Conservation (phyloP, 2,888 invertebrate genomes). For the Acanthococcus lagerstroemiae region DNA sequence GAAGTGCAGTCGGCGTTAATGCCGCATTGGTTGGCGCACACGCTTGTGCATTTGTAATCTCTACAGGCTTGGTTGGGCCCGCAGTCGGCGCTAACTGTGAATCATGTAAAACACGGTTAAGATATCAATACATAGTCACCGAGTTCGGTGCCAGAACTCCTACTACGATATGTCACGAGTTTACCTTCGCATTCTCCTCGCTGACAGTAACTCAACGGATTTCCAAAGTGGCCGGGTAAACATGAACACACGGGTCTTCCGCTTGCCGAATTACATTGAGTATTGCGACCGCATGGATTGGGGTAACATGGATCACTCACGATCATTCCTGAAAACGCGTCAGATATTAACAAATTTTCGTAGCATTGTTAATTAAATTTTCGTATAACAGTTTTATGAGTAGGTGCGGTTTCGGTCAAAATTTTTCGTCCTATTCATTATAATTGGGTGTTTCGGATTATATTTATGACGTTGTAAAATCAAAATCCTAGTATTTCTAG, state of each 20-base stretch:
- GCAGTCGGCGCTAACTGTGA: constrained; percentile 63
- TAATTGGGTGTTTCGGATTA: no score
- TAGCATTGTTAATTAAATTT: no score
- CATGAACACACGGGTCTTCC: constrained; percentile 81
- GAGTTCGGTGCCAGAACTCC: no score
- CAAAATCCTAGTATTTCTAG: no score
- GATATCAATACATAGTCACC: not conserved
- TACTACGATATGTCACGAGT: not conserved
- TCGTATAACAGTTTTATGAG: no score
- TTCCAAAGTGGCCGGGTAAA: constrained; percentile 66
- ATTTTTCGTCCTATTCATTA: no score
- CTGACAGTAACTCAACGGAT: constrained; percentile 62
- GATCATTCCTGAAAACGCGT: constrained; percentile 16
- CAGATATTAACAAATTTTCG: no score
- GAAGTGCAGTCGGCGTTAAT: constrained; percentile 65
- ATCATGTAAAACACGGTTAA: not conserved
- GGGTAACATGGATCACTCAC: constrained; percentile 62
- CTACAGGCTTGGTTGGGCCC: constrained; percentile 59
- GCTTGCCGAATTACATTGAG: constrained; percentile 69
- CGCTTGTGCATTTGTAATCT: constrained; percentile 67
- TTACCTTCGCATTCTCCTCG: constrained; percentile 62
- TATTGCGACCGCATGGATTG: constrained; percentile 74
- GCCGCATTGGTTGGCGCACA: constrained; percentile 67
- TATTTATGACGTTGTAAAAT: no score
- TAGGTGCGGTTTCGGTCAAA: no score